Evolutionary conservation across 2,113 vertebrate genomes (phyloP).

Genomic region (Melospiza georgiana): DNA sequence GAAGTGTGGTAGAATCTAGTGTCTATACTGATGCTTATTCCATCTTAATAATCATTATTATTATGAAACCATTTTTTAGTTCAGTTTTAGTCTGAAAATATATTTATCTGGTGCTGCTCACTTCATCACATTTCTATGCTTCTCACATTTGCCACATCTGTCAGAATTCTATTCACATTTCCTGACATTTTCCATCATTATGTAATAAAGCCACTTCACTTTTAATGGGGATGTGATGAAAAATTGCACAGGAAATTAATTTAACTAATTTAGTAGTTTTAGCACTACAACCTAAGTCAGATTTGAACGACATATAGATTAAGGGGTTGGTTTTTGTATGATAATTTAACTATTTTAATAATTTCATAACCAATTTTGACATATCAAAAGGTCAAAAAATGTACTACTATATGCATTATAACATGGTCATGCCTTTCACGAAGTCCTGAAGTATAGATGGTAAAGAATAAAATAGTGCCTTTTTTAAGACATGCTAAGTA

Average conservation of each 20-base stretch:
- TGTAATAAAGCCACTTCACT: slow-evolving; percentile 14
- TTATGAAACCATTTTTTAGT: neutral
- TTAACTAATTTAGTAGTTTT: neutral
- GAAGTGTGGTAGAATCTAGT: neutral
- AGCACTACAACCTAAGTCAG: neutral
- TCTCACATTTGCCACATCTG: neutral
- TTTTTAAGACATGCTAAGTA: neutral
- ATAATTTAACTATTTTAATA: neutral
- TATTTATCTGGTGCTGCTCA: neutral
- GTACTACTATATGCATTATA: neutral
- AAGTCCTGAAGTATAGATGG: neutral
- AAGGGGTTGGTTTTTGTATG: neutral
- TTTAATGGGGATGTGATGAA: slow-evolving; percentile 15
- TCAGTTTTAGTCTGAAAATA: neutral
- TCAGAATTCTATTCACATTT: neutral
- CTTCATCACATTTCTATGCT: neutral
- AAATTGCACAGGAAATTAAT: slow-evolving; percentile 30
- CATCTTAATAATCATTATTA: neutral
- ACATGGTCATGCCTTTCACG: neutral
- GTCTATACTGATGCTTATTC: neutral
- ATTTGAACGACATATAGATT: neutral
- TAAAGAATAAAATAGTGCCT: neutral
- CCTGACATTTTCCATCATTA: slow-evolving; percentile 36
- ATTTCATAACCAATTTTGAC: neutral
- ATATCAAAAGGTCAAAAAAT: neutral